Evolutionary conservation across 2,797 vertebrate genomes (phyloP).

Genomic region (Thaleichthys pacificus): DNA sequence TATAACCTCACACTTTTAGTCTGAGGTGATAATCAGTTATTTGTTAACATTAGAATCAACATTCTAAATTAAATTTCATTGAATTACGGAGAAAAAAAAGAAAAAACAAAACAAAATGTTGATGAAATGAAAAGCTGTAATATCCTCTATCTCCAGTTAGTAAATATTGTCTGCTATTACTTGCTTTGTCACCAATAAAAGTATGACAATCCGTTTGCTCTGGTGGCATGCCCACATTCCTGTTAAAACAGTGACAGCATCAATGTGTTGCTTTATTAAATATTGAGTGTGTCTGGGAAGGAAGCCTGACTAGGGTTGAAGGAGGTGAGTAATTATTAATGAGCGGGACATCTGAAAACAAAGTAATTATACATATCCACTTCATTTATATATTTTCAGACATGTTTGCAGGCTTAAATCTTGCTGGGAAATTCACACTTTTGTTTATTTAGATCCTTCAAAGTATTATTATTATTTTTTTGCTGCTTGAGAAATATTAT

Average conservation of each 20-base stretch:
- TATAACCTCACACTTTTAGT: too few species aligned
- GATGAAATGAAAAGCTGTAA: not conserved
- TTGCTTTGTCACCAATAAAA: not conserved
- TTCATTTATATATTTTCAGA: constrained; percentile 53
- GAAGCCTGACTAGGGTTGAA: constrained; percentile 87
- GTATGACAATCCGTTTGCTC: constrained; percentile 37
- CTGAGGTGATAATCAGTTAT: too few species aligned
- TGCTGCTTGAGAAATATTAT: not conserved
- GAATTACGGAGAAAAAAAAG: too few species aligned
- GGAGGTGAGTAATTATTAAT: constrained; percentile 85
- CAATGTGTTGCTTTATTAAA: constrained; percentile 79
- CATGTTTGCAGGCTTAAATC: not conserved
- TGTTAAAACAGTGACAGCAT: constrained; percentile 67
- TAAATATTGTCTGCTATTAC: not conserved
- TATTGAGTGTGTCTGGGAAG: constrained; percentile 85
- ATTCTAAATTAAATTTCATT: too few species aligned
- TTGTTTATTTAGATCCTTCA: constrained; percentile 55
- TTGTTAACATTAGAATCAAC: too few species aligned
- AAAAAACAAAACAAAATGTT: too few species aligned
- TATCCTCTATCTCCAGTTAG: not conserved
- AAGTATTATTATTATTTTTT: constrained; percentile 16
- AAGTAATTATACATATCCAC: constrained; percentile 82
- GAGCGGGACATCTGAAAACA: constrained; percentile 85
- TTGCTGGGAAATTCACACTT: constrained; percentile 59
- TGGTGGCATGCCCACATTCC: constrained; percentile 75